Conservation (phyloP, 2,797 vertebrate species). For the Ciconia nigra region DNA sequence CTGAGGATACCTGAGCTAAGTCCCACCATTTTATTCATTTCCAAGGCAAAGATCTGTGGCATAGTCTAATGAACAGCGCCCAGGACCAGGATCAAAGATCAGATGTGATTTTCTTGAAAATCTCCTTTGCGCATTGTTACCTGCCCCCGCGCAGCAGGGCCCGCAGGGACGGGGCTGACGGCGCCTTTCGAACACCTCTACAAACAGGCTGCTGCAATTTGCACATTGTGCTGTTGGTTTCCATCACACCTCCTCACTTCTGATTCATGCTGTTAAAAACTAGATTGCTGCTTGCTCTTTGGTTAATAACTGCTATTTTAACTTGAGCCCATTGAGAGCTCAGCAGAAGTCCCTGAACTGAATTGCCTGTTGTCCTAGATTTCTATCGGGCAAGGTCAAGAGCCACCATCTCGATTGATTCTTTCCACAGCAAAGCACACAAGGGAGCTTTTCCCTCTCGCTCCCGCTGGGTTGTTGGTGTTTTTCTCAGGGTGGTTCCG, state of each 20-base stretch:
- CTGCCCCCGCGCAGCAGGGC: too few relatives aligned
- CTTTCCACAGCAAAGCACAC: not conserved
- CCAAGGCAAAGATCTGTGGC: not conserved
- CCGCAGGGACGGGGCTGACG: fast-evolving
- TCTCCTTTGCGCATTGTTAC: not conserved
- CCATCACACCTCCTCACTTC: not conserved
- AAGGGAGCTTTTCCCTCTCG: not conserved
- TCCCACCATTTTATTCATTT: not conserved
- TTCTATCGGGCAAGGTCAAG: not conserved
- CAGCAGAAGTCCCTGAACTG: not conserved
- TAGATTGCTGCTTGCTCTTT: not conserved
- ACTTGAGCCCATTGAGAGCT: not conserved
- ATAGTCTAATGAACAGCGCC: not conserved
- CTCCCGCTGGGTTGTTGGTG: not conserved
- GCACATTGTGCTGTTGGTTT: not conserved
- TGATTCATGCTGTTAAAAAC: not conserved
- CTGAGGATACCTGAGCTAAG: not conserved
- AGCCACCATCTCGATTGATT: not conserved
- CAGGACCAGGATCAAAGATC: not conserved
- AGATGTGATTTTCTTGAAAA: not conserved
- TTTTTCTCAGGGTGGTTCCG: not conserved
- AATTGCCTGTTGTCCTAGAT: not conserved
- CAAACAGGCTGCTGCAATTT: not conserved
- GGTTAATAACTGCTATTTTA: not conserved
- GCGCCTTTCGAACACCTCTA: not conserved